Evolutionary conservation across 2,113 vertebrate genomes (phyloP).

Genomic region (Pipra filicauda): DNA sequence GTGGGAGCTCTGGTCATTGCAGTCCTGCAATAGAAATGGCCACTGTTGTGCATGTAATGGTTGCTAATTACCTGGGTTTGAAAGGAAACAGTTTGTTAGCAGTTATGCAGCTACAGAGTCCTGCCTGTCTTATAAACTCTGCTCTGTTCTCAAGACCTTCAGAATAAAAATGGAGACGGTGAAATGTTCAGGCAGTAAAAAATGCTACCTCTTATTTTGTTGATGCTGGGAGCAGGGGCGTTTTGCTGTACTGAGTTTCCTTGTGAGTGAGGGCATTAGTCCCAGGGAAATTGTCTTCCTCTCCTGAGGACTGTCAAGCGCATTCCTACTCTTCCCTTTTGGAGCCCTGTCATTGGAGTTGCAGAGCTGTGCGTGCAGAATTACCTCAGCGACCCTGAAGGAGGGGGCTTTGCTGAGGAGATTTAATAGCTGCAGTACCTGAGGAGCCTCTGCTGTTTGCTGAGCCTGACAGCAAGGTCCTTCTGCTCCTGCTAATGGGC

Average conservation of each 20-base stretch:
- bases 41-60: not conserved
- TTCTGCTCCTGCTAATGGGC: not conserved
- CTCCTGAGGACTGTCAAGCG: not conserved
- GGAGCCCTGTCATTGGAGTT: not conserved
- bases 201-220: not conserved
- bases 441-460: not conserved
- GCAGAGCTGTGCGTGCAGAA: not conserved
- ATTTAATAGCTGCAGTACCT: not conserved
- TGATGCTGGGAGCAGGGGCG: not conserved
- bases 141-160: not conserved
- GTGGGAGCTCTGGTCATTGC: not conserved
- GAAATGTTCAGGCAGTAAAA: not conserved
- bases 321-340: not conserved
- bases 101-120: not conserved
- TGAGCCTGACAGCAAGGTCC: not conserved
- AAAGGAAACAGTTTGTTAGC: not conserved
- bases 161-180: not conserved
- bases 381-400: rapidly evolving
- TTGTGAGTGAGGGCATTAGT: not conserved
- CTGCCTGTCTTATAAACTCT: not conserved
- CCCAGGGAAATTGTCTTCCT: not conserved
- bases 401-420: not conserved
- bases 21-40: not conserved
- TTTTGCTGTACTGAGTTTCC: not conserved
- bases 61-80: not conserved